Evolutionary conservation across 1,140 invertebrate genomes (phyloP), one percentile per base, ranked within the genome.

Genomic region (Hylaeus volcanicus): DNA sequence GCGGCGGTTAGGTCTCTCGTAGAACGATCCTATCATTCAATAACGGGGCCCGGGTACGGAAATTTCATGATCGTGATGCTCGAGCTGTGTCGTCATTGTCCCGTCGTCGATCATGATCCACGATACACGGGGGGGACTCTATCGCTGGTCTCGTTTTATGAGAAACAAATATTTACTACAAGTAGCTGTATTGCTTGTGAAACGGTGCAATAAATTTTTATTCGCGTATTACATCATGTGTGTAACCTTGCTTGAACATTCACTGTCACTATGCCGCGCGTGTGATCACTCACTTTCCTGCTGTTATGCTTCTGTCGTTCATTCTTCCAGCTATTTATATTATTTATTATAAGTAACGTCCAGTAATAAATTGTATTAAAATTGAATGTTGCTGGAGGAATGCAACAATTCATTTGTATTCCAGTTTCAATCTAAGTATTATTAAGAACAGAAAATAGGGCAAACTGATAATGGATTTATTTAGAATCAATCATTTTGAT

Each of bases 21-120:
- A 89, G 81, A 88, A 89, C 85, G 90, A 92, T 91, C 88, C 89
- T 90, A 90, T 92, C 90, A 88, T 90, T 89, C 88, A 85, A 85
- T 92, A 92, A 92, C 91, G 91, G 91, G 74, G 79, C 63, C 75
- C 70, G 37, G 68, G 14, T 82, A 88, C 85, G 86, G 87, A 89
- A 89, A 87, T 91, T 91, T 91, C 89, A 85, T 89, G 91, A 91
- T 91, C 89, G 88, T 89, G 88, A 90, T 85, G 84, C 83, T 83
- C 83, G 51, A 80, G 82, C 85, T 85, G 86, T 85, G 85, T 88
- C 72, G 70, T 82, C 75, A 76, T 75, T 64, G 82, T 82, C 72
- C 60, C 63, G 75, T 58, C 75, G 73, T 88, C 90, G 89, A 92
- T 91, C 89, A 90, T 88, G 89, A 90, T 86, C 87, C 77, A 83